Evolutionary conservation across 2,113 vertebrate genomes (phyloP).

Genomic region (Cranoglanis bouderius): DNA sequence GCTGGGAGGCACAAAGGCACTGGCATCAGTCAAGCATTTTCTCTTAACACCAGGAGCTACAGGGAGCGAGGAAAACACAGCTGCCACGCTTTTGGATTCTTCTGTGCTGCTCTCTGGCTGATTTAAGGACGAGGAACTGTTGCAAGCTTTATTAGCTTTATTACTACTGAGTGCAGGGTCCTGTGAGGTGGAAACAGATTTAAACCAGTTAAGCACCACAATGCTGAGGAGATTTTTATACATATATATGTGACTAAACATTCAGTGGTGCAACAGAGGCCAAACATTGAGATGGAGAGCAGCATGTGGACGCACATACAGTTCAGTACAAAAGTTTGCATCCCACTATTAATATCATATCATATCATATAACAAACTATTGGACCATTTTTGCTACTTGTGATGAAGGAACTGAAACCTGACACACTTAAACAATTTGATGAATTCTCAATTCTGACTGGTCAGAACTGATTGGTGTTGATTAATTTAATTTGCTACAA

Average conservation of each 20-base stretch:
- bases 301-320: not conserved
- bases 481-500: not conserved
- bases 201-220: not conserved
- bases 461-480: not conserved
- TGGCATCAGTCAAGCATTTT: constrained; percentile 73
- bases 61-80: constrained; percentile 74
- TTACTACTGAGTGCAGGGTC: constrained; percentile 72
- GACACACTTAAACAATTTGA: not conserved
- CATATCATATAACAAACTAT: not conserved
- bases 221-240: not conserved
- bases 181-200: constrained; percentile 59
- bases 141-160: constrained; percentile 74
- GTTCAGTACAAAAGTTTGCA: not conserved
- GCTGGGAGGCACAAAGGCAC: constrained; percentile 62
- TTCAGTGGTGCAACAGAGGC: not conserved
- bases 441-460: not conserved
- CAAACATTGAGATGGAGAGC: not conserved
- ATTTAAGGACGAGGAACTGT: constrained; percentile 59
- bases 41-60: constrained; percentile 77
- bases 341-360: not conserved
- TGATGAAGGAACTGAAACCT: not conserved
- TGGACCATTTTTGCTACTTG: not conserved
- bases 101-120: constrained; percentile 65
- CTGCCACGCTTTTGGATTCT: constrained; percentile 75
- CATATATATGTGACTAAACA: not conserved